A percentile compares a stretch with the other conserved stretches of the same genome.
phyloP scores from a whole-genome alignment of 1,140 invertebrate species.

The Meloidogyne floridensis region DNA sequence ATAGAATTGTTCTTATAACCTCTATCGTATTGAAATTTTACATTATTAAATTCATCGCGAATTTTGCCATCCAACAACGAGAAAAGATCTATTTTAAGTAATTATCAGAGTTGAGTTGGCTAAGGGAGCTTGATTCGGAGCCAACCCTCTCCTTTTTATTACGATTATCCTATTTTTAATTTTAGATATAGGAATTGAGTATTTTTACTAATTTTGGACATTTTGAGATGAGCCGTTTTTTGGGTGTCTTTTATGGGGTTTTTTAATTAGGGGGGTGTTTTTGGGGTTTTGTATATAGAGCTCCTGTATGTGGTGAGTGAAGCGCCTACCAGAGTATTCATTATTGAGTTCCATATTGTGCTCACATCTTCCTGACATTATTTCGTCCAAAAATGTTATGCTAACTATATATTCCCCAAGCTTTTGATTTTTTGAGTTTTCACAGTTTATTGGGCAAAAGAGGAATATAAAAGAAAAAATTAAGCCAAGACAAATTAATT shows the following conservation, averaged over 20 bases:
- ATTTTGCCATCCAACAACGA: background rate
- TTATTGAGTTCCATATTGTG: background rate
- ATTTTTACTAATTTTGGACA: no score
- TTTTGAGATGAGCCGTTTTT: no score
- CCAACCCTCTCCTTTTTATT: no score
- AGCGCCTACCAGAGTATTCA: background rate
- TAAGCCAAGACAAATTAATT: background rate
- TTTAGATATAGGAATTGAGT: no score
- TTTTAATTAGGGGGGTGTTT: no score
- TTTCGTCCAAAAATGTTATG: constrained; percentile 3
- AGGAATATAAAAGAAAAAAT: background rate
- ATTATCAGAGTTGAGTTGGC: background rate
- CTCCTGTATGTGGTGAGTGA: no score
- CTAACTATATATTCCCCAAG: background rate
- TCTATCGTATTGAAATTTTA: background rate
- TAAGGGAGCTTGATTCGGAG: no score
- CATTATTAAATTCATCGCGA: background rate
- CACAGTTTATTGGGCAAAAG: background rate
- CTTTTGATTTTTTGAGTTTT: background rate
- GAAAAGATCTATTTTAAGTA: background rate
- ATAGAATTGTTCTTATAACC: background rate
- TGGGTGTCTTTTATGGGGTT: no score
- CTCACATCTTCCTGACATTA: constrained; percentile 1
- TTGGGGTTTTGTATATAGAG: no score
- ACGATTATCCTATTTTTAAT: no score